phyloP scores from a whole-genome alignment of 2,888 invertebrate species.

The Ophonus ardosiacus region DNA sequence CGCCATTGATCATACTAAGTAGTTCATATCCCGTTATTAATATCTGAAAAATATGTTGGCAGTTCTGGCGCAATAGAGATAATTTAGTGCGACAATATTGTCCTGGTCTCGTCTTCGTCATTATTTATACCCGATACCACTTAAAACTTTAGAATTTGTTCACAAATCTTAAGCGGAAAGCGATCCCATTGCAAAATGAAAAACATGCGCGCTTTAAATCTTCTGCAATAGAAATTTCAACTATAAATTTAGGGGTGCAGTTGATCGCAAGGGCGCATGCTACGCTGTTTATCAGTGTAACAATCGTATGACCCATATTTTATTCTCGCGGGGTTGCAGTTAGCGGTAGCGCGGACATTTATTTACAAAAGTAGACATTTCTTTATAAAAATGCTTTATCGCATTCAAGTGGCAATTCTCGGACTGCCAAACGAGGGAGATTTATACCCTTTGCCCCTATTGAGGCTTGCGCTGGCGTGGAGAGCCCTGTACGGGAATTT shows the following conservation, averaged over 20 bases:
- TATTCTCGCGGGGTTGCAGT: conserved; percentile 45
- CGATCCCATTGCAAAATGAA: conserved; percentile 45
- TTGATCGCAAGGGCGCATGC: neutral
- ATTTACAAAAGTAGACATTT: conserved; percentile 64
- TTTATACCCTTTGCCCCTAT: conserved; percentile 59
- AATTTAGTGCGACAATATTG: conserved; percentile 28
- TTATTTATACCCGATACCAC: conserved; percentile 45
- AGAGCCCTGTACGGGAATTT: conserved; percentile 56
- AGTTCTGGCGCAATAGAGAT: neutral
- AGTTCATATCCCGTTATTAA: neutral
- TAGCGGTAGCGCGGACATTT: conserved; percentile 59
- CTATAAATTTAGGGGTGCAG: conserved; percentile 43
- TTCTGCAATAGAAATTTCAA: conserved; percentile 48
- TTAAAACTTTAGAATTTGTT: conserved; percentile 53
- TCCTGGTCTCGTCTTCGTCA: conserved; percentile 1
- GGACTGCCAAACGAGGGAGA: conserved; percentile 54
- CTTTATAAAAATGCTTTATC: conserved; percentile 64
- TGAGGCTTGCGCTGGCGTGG: conserved; percentile 59
- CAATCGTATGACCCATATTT: conserved; percentile 64
- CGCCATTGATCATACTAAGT: neutral
- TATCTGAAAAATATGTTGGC: neutral
- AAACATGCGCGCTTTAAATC: conserved; percentile 47
- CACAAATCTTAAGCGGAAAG: conserved; percentile 37
- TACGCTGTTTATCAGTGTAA: conserved; percentile 58
- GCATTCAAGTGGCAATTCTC: conserved; percentile 64